Percentiles rank a stretch among this genome's conserved stretches.
phyloP scores from a whole-genome alignment of 2,797 vertebrate genomes.

The Brachyrhaphis roseni region DNA sequence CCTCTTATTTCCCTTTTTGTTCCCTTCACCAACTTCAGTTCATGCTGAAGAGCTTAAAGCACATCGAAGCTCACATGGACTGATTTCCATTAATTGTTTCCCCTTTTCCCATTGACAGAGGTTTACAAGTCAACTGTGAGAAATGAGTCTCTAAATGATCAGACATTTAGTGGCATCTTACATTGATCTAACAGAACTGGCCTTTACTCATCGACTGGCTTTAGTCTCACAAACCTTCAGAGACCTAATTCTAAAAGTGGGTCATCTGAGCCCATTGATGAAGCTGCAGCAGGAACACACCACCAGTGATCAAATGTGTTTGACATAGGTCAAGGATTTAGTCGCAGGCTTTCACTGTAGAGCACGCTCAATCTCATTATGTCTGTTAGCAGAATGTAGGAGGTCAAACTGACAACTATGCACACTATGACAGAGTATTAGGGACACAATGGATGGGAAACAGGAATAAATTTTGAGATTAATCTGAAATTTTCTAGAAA shows the following conservation, averaged over 20 bases:
- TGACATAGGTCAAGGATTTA: conserved; percentile 34
- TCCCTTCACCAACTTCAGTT: background rate
- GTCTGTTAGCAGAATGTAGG: background rate
- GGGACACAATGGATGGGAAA: no score
- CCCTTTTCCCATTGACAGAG: conserved; percentile 1
- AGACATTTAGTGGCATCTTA: conserved; percentile 5
- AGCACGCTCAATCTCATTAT: conserved; percentile 1
- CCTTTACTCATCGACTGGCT: background rate
- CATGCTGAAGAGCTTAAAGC: conserved; percentile 10
- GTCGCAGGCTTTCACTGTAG: conserved; percentile 18
- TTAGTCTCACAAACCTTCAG: background rate
- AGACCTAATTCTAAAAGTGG: conserved; percentile 19
- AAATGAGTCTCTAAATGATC: conserved; percentile 40
- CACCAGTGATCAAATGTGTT: conserved; percentile 35
- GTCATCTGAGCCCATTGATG: conserved; percentile 13
- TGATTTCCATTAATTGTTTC: conserved; percentile 13
- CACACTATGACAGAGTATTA: no score
- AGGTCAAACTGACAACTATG: conserved; percentile 11
- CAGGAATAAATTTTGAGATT: no score
- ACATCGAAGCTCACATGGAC: background rate
- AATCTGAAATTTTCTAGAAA: no score
- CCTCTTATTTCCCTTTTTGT: background rate
- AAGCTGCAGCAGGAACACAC: conserved; percentile 13
- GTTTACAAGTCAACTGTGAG: conserved; percentile 39
- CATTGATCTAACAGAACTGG: conserved; percentile 23